A percentile compares a stretch with the other conserved stretches of the same genome.
Conservation (phyloP, 2,797 vertebrate genomes). For the Alectoris magna region DNA sequence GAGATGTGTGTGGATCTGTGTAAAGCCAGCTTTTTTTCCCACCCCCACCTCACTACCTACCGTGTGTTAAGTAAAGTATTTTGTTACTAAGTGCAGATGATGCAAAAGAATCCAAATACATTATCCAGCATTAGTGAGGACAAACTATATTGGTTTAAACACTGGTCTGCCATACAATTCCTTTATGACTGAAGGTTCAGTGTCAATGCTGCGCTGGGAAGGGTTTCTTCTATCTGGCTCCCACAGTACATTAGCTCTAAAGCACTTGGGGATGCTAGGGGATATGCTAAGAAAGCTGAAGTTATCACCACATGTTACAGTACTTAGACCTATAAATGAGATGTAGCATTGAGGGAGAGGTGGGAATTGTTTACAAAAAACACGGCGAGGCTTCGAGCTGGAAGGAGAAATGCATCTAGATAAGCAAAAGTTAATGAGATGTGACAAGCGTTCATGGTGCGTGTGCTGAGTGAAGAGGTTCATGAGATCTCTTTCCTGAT, state of each 20-base stretch:
- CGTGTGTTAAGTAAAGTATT: background rate
- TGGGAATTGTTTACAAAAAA: background rate
- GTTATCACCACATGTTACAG: background rate
- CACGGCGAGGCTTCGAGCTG: background rate
- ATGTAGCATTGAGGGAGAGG: background rate
- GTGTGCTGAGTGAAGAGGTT: background rate
- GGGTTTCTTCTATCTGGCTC: background rate
- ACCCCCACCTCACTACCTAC: background rate
- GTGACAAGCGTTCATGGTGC: background rate
- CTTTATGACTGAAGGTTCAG: conserved; percentile 3
- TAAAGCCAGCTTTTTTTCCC: background rate
- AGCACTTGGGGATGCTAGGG: background rate
- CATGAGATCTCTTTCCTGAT: background rate
- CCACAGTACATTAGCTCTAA: background rate
- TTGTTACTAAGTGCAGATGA: background rate
- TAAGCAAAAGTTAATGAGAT: conserved; percentile 9
- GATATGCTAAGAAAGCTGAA: background rate
- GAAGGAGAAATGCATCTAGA: conserved; percentile 13
- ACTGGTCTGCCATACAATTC: background rate
- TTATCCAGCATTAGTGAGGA: background rate
- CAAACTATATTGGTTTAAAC: background rate
- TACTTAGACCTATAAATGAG: background rate
- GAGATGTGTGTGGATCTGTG: conserved; percentile 73
- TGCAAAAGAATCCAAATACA: background rate
- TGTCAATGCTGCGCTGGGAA: background rate